phyloP scores from a whole-genome alignment of 2,797 vertebrate genomes.

The Argya squamiceps region DNA sequence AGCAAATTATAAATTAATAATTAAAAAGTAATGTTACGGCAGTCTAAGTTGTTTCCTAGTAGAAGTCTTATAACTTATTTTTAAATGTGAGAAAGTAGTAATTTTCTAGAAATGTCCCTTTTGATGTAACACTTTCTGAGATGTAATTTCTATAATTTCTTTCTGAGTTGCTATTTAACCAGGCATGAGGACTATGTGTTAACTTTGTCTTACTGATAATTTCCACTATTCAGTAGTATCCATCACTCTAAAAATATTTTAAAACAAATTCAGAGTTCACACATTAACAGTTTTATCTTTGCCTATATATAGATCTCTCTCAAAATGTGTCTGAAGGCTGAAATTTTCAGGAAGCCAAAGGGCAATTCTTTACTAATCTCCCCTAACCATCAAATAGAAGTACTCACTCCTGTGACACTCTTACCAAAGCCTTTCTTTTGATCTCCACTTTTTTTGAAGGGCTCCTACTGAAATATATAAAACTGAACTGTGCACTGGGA shows the following conservation, averaged over 20 bases:
- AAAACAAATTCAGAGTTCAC: background rate
- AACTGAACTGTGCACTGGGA: background rate
- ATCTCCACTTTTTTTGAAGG: background rate
- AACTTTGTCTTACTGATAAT: background rate
- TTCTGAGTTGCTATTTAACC: background rate
- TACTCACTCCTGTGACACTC: background rate
- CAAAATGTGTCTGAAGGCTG: background rate
- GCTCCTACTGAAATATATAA: background rate
- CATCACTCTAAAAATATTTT: background rate
- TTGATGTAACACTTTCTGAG: background rate
- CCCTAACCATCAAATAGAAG: background rate
- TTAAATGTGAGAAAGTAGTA: background rate
- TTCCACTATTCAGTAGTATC: background rate
- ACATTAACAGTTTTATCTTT: background rate
- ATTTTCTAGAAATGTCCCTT: background rate
- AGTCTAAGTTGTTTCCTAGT: background rate
- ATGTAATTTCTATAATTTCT: background rate
- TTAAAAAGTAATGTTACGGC: background rate
- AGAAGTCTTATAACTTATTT: background rate
- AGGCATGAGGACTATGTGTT: background rate
- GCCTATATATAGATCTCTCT: background rate
- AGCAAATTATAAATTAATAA: background rate
- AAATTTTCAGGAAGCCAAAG: background rate
- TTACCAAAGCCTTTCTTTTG: background rate
- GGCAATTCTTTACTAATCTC: background rate